Percentiles rank a stretch among this genome's conserved stretches.
Conservation (phyloP, 2,113 vertebrate genomes). For the Carassius carassius region DNA sequence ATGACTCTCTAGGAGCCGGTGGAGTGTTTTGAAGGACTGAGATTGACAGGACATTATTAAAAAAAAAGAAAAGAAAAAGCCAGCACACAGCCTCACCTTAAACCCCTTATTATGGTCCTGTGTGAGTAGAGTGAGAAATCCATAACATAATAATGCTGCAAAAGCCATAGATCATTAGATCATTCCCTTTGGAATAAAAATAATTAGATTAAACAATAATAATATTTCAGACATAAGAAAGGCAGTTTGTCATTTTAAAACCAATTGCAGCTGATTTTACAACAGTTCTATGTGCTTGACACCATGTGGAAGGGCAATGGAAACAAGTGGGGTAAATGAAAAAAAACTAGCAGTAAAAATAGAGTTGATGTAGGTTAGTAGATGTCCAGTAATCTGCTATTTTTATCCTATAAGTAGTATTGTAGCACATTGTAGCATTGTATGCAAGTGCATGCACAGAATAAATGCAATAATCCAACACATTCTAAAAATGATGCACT, state of each 20-base stretch:
- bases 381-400: not conserved
- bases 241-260: slow-evolving; percentile 58
- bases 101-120: slow-evolving; percentile 71
- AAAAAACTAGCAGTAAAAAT: slow-evolving; percentile 61
- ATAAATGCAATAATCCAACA: not conserved
- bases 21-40: slow-evolving; percentile 63
- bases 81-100: slow-evolving; percentile 61
- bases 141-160: slow-evolving; percentile 71
- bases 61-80: slow-evolving; percentile 45
- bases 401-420: not conserved
- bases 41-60: slow-evolving; percentile 78
- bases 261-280: slow-evolving; percentile 53
- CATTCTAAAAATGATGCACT: too few species aligned
- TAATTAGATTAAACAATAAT: slow-evolving; percentile 47
- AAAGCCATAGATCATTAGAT: slow-evolving; percentile 15
- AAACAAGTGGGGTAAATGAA: slow-evolving; percentile 61
- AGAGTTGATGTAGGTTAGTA: too few species aligned
- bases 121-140: slow-evolving; percentile 61
- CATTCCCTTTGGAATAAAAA: slow-evolving; percentile 61
- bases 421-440: too few species aligned
- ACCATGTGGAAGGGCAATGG: slow-evolving; percentile 67
- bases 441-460: too few species aligned
- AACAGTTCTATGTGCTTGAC: slow-evolving; percentile 17
- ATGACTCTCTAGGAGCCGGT: slow-evolving; percentile 67
- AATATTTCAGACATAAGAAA: slow-evolving; percentile 53